Conservation (phyloP, 2,888 invertebrate species). For the Rhogogaster chlorosoma region DNA sequence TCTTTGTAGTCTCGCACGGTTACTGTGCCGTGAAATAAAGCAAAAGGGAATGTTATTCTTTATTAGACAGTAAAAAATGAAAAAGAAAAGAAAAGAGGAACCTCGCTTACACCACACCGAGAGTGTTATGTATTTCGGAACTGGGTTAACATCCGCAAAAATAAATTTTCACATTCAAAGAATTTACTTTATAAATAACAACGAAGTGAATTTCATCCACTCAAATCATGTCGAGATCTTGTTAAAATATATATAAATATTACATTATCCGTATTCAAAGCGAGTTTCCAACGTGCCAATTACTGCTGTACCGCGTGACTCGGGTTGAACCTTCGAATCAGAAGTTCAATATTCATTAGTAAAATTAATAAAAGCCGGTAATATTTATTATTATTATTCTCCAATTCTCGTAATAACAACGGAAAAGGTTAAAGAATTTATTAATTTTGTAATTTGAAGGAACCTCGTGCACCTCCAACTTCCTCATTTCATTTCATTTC, state of each 20-base stretch:
- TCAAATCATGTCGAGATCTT: background rate
- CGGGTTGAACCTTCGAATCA: background rate
- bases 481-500: background rate
- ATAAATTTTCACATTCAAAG: background rate
- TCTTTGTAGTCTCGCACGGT: constrained; percentile 14
- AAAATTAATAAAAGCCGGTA: background rate
- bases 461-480: background rate
- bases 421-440: background rate
- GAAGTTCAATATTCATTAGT: background rate
- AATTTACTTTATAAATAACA: background rate
- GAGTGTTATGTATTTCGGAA: background rate
- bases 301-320: background rate
- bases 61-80: background rate
- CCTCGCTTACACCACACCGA: background rate
- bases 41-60: constrained; percentile 20
- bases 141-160: background rate
- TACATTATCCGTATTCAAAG: background rate
- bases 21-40: background rate
- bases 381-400: background rate
- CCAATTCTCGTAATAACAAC: background rate
- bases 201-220: background rate
- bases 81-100: background rate
- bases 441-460: background rate
- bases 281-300: background rate
- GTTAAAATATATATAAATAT: background rate